Evolutionary conservation across 2,797 vertebrate genomes (phyloP).

Genomic region (Malacoctenus gilli): DNA sequence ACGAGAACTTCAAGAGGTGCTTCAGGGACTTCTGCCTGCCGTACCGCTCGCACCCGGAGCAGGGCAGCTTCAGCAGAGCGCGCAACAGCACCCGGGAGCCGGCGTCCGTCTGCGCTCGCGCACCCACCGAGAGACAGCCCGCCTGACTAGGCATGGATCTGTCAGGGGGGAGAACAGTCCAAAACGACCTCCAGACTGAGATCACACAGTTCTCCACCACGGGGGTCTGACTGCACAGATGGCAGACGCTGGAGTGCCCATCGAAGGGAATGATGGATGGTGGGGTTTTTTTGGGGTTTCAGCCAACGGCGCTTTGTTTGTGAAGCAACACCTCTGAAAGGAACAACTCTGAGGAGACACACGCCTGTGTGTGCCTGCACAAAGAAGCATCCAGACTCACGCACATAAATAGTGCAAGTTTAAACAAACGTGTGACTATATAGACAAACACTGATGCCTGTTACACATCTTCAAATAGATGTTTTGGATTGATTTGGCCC

Average conservation of each 20-base stretch:
- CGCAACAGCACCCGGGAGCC: conserved; percentile 83
- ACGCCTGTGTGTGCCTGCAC: conserved; percentile 21
- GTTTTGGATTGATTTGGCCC: conserved; percentile 6
- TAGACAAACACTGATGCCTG: background rate
- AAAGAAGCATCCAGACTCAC: background rate
- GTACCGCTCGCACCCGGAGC: conserved; percentile 81
- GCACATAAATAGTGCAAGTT: background rate
- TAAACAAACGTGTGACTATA: background rate
- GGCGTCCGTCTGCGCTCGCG: conserved; percentile 82
- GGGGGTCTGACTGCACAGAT: conserved; percentile 76
- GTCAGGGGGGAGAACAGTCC: conserved; percentile 43
- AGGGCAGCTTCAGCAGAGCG: conserved; percentile 85
- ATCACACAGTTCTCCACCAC: conserved; percentile 85
- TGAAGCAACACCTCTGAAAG: conserved; percentile 15
- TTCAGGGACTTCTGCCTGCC: conserved; percentile 93
- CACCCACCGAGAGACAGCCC: conserved; percentile 72
- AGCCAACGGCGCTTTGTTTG: conserved; percentile 4
- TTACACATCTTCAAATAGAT: background rate
- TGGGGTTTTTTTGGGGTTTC: conserved; percentile 16
- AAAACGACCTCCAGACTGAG: conserved; percentile 81
- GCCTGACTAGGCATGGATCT: conserved; percentile 86
- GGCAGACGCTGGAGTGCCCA: background rate
- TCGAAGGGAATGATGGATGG: conserved; percentile 6
- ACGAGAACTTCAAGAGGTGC: conserved; percentile 97
- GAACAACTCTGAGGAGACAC: conserved; percentile 18